Evolutionary conservation across 2,113 vertebrate genomes (phyloP), one percentile per base, ranked within the genome.

Genomic region (Crotophaga sulcirostris): DNA sequence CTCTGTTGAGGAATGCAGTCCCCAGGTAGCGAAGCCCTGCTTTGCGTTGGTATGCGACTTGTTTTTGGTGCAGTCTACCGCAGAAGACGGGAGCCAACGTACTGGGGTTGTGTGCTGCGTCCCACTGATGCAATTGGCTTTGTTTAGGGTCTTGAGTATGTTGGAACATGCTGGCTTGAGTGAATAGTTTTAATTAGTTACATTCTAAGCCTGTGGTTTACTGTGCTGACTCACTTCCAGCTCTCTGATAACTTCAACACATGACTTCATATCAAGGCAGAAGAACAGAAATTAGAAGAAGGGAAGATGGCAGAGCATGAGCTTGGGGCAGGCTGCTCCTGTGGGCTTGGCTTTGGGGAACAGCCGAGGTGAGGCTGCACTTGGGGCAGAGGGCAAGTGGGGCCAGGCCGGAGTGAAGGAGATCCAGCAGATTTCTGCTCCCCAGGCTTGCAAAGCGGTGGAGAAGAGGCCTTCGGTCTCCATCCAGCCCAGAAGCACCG

Each of bases 141-240:
- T 75, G 52, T 40, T 20, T 28, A 52, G 93, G 87, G 69, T 47
- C 70, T 68, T 7, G 81, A 34, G 18, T 45, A 9, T 8, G 72
- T 8, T 56, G 84, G 82, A 88, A 66, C 67, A 25, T 9, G 29
- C 62, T 14, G 59, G 40, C 55, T 55, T 64, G 62, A 85, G 70
- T 80, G 90, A 87, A 84, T 14, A 34, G 80, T 76, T 94, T 59
- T 70, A 54, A 83, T 88, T 33, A 72, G 76, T 81, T 90, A 44
- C 69, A 45, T 76, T 92, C 93, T 93, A 33, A 47, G 86, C 45
- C 82, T 91, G 89, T 63, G 54, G 84, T 82, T 94, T 56, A 38
- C 91, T 67, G 80, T 59, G 91, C 96, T 97, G 95, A 84, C 94
- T 97, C 91, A 94, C 87, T 97, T 95, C 94, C 90, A 86, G 82